These are phyloP conservation scores for Melanerpes formicivorus DNA, from an alignment of 2,113 vertebrate genomes.

Conservation along the genomic window DNA sequence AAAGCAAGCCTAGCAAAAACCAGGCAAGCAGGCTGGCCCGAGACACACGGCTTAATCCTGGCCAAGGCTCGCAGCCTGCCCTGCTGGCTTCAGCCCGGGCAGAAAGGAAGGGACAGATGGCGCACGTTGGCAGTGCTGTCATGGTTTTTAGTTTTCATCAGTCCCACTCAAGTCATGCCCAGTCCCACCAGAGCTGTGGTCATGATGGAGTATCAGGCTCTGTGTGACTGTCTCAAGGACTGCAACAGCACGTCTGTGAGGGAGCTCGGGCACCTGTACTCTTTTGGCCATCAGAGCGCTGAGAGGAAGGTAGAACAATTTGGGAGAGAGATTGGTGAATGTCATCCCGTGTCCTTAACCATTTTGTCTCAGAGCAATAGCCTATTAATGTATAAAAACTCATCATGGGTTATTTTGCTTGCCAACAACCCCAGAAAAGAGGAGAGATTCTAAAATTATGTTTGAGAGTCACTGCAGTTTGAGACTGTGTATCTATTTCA, in stretches of 20 bases:
- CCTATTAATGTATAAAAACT: neutral
- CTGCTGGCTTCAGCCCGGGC: fast-evolving
- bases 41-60: fast-evolving
- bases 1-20: neutral
- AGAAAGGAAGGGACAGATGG: no score
- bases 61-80: neutral
- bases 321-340: neutral
- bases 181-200: neutral
- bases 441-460: neutral
- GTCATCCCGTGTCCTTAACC: neutral
- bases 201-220: fast-evolving
- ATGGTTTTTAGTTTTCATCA: neutral
- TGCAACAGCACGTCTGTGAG: fast-evolving
- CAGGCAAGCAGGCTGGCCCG: fast-evolving
- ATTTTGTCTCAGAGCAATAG: neutral
- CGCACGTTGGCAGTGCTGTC: neutral
- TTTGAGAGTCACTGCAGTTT: neutral
- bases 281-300: fast-evolving
- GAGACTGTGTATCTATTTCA: neutral
- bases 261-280: neutral
- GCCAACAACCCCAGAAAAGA: neutral
- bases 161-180: neutral
- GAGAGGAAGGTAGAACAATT: neutral
- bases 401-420: neutral
- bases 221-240: neutral